A percentile compares a stretch with the other conserved stretches of the same genome.
Conservation (phyloP, 1,140 invertebrate genomes). For the Monomorium pharaonis region DNA sequence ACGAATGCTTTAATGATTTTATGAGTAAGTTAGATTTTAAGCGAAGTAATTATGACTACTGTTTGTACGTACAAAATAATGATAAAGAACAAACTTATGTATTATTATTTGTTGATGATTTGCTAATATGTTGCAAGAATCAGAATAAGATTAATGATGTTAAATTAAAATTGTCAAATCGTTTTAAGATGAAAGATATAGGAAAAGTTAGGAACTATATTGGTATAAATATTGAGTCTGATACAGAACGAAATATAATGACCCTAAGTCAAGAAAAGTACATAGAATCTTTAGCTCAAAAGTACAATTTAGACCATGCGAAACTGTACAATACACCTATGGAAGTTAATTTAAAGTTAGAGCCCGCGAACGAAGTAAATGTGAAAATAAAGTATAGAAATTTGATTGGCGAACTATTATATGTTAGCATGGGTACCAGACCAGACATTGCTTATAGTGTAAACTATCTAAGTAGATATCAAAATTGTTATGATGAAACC, state of each 20-base stretch:
- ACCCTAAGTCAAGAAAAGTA: conserved; percentile 78
- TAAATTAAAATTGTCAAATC: background rate
- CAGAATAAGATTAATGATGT: background rate
- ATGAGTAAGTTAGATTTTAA: background rate
- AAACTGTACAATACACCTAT: conserved; percentile 74
- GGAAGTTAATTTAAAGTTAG: conserved; percentile 79
- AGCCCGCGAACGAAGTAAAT: background rate
- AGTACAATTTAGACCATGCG: conserved; percentile 7
- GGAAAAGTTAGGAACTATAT: background rate
- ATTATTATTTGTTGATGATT: conserved; percentile 59
- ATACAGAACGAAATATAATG: conserved; percentile 59
- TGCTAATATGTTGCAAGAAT: conserved; percentile 46
- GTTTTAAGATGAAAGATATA: background rate
- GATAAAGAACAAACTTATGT: background rate
- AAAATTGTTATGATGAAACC: conserved; percentile 48
- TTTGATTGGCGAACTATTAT: conserved; percentile 64
- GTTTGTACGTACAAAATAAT: background rate
- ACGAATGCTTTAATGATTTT: conserved; percentile 62
- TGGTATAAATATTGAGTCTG: conserved; percentile 42
- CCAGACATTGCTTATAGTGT: conserved; percentile 64
- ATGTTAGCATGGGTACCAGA: conserved; percentile 70
- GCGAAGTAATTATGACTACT: conserved; percentile 33
- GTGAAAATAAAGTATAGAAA: background rate
- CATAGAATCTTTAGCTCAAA: conserved; percentile 78
- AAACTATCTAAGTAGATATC: conserved; percentile 72